Conservation (phyloP, 2,888 invertebrate species). For the Caenorhabditis zanzibari region DNA sequence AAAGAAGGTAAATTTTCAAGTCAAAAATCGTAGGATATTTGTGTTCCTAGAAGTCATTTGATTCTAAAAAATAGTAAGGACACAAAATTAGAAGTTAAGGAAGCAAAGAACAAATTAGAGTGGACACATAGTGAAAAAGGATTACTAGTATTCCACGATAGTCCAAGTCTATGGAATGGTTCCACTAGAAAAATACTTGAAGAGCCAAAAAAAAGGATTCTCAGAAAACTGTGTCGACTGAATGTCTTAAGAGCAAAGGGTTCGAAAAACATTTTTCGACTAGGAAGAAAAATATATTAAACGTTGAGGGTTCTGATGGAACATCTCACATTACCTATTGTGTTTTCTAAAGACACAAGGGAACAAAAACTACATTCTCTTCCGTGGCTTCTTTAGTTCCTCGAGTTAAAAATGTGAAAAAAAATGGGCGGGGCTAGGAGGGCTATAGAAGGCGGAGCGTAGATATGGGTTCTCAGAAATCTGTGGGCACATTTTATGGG, state of each 20-base stretch:
- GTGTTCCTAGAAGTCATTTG: slow-evolving; percentile 17
- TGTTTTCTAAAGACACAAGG: slow-evolving; percentile 8
- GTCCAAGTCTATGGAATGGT: slow-evolving; percentile 29
- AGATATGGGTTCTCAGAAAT: not conserved
- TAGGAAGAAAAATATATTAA: slow-evolving; percentile 18
- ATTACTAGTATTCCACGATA: not conserved
- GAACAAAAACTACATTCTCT: slow-evolving; percentile 29
- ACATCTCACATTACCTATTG: slow-evolving; percentile 48
- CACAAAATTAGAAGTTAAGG: slow-evolving; percentile 17
- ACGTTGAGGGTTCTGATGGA: slow-evolving; percentile 28
- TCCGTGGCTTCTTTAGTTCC: not conserved
- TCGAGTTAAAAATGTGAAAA: too few species aligned
- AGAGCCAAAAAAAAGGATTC: slow-evolving; percentile 22
- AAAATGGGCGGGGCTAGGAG: not conserved
- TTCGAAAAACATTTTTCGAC: slow-evolving; percentile 17
- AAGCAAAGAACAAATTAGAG: not conserved
- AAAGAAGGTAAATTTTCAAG: slow-evolving; percentile 25
- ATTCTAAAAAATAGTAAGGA: slow-evolving; percentile 20
- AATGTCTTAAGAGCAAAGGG: slow-evolving; percentile 29
- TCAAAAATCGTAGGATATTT: slow-evolving; percentile 2
- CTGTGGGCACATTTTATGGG: not conserved
- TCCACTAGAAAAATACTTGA: slow-evolving; percentile 51
- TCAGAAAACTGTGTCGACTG: slow-evolving; percentile 43
- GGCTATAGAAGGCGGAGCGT: not conserved
- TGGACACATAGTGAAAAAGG: not conserved